These are phyloP conservation scores for Dynastes maya DNA, from an alignment of 2,888 invertebrate species.

Conservation along the genomic window DNA sequence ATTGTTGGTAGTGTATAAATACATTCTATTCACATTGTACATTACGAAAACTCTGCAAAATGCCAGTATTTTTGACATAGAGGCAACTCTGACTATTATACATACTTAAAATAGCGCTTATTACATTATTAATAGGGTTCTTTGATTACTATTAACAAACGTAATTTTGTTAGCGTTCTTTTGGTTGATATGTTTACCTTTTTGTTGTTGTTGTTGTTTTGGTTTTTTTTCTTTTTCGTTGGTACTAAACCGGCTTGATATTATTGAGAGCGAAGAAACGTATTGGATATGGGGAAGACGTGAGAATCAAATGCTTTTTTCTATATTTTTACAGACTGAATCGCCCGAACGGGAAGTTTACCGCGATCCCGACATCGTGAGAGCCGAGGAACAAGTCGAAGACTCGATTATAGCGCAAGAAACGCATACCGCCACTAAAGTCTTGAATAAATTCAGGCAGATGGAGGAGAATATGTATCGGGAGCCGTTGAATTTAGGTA, in stretches of 20 bases:
- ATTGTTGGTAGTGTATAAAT: slow-evolving; percentile 3
- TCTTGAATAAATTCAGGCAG: slow-evolving; percentile 91
- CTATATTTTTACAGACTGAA: slow-evolving; percentile 69
- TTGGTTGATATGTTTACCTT: slow-evolving; percentile 28
- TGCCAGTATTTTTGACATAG: slow-evolving; percentile 12
- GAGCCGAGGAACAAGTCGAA: slow-evolving; percentile 75
- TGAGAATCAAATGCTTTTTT: not conserved
- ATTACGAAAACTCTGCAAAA: slow-evolving; percentile 5
- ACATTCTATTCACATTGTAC: slow-evolving; percentile 2
- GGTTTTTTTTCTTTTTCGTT: slow-evolving; percentile 33
- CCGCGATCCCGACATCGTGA: slow-evolving; percentile 81
- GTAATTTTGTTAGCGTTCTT: slow-evolving; percentile 29
- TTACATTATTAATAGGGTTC: slow-evolving; percentile 18
- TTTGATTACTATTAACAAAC: slow-evolving; percentile 18
- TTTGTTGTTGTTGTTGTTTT: slow-evolving; percentile 26
- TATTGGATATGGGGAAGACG: not conserved
- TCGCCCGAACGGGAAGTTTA: slow-evolving; percentile 83
- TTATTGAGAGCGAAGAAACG: no score
- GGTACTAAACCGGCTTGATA: slow-evolving; percentile 20
- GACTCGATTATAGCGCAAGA: slow-evolving; percentile 73
- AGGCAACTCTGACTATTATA: slow-evolving; percentile 22
- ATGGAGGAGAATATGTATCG: slow-evolving; percentile 83
- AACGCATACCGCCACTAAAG: slow-evolving; percentile 86
- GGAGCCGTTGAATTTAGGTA: slow-evolving; percentile 68
- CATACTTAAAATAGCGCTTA: slow-evolving; percentile 17